Evolutionary conservation across 2,888 invertebrate species (phyloP), one percentile per base, ranked within the genome.

Genomic region (Clistopyga incitator): DNA sequence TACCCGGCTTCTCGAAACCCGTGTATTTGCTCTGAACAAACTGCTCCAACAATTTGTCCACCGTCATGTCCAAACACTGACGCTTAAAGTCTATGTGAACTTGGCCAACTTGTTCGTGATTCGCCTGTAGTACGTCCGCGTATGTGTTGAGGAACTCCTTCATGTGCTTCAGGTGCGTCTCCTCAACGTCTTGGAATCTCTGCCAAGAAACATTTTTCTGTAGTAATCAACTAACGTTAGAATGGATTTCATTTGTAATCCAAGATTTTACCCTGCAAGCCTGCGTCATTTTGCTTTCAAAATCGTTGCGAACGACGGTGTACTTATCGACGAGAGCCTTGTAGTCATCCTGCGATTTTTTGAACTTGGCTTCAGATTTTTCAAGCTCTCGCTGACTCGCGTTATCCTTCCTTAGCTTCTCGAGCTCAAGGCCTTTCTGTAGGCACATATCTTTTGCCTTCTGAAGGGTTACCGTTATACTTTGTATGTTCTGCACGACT

Each of bases 301-400:
- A 99, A 90, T 98, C 98, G 89, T 97, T 97, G 92, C 99, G 97
- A 68, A 98, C 96, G 42, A 95, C 94, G 90, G 96, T 97, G 93
- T 99, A 99, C 93, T 99, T 99, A 84, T 99, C 99, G 86, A 98
- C 96, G 88, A 98, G 95, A 85, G 95, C 94, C 92, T 97, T 97
- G 92, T 99, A 99, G 90, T 99, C 99, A 91, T 99, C 99, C 93
- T 98, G 97, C 25, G 98, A 96, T 94, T 99, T 99, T 92, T 97
- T 97, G 87, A 98, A 94, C 93, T 99, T 99, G 0, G 95, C 94
- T 94, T 99, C 99, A 79, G 97, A 96, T 93, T 99, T 99, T 93
- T 99, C 98, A 86, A 98, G 94, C 90, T 99, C 99, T 93, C 98
- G 98, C 71, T 96, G 95, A 20, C 98, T 98, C 25, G 96, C 96